These are phyloP conservation scores for Sylvicola cinctus DNA, from an alignment of 2,888 invertebrate genomes.

Conservation along the genomic window DNA sequence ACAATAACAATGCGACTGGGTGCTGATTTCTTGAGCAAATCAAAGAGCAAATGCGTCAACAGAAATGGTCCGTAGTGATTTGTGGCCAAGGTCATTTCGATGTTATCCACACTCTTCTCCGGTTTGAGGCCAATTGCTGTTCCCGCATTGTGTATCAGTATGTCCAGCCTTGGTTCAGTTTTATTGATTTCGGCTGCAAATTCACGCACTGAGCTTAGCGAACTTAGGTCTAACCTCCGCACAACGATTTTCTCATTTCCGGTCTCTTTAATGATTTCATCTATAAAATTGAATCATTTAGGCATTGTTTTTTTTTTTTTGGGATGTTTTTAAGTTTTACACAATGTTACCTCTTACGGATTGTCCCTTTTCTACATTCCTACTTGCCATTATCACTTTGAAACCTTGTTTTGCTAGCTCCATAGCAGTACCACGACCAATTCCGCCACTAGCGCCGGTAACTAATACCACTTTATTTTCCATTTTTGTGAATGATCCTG, in stretches of 20 bases:
- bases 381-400: slow-evolving; percentile 66
- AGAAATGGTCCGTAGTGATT: slow-evolving; percentile 90
- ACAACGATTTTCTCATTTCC: slow-evolving; percentile 50
- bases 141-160: slow-evolving; percentile 79
- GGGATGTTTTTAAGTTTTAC: too few relatives aligned
- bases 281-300: too few relatives aligned
- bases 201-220: slow-evolving; percentile 53
- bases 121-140: slow-evolving; percentile 50
- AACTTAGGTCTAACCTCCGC: slow-evolving; percentile 57
- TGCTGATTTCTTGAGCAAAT: slow-evolving; percentile 50
- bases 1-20: slow-evolving; percentile 63
- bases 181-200: slow-evolving; percentile 66
- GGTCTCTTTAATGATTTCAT: slow-evolving; percentile 44
- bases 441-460: slow-evolving; percentile 75
- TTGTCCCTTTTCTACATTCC: slow-evolving; percentile 59
- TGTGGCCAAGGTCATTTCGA: slow-evolving; percentile 80
- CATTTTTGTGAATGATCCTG: too few relatives aligned
- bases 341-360: too few relatives aligned
- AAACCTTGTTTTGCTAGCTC: slow-evolving; percentile 59
- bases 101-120: slow-evolving; percentile 52
- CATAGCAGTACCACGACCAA: slow-evolving; percentile 59
- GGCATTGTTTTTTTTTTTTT: too few relatives aligned
- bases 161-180: slow-evolving; percentile 52
- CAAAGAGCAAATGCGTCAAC: slow-evolving; percentile 72
- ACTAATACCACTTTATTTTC: slow-evolving; percentile 72